These are phyloP conservation scores for Tenthredo notha DNA, from an alignment of 2,888 invertebrate species.

Conservation along the genomic window DNA sequence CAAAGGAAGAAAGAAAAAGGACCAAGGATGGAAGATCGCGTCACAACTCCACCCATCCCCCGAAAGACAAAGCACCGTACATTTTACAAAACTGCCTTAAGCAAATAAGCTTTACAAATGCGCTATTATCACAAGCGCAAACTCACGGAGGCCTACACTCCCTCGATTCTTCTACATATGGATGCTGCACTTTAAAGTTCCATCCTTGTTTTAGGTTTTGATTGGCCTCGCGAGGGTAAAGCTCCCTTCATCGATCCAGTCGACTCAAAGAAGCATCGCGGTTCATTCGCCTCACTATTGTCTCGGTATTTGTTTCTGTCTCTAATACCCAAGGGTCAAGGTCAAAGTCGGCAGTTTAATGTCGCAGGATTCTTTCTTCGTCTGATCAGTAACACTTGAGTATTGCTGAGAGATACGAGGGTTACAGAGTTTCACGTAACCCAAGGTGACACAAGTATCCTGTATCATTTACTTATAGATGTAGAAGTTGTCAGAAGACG, in stretches of 20 bases:
- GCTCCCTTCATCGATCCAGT: constrained; percentile 42
- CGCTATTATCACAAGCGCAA: constrained; percentile 37
- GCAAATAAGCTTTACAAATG: constrained; percentile 52
- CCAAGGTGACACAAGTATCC: not conserved
- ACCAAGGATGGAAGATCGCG: constrained; percentile 47
- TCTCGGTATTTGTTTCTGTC: constrained; percentile 4
- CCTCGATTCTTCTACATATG: not conserved
- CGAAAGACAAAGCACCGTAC: constrained; percentile 43
- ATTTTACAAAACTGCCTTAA: constrained; percentile 50
- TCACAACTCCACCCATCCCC: constrained; percentile 42
- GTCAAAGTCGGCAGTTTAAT: constrained; percentile 6
- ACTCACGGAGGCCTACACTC: not conserved
- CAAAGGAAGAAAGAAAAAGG: constrained; percentile 39
- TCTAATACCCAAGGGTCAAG: constrained; percentile 1
- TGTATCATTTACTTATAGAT: constrained; percentile 18
- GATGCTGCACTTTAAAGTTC: constrained; percentile 20
- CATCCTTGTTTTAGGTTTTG: constrained; percentile 6
- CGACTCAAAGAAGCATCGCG: not conserved
- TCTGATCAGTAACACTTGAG: not conserved
- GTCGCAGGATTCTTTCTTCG: not conserved
- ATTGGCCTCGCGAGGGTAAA: constrained; percentile 22
- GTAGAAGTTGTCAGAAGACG: constrained; percentile 9
- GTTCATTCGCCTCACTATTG: constrained; percentile 37
- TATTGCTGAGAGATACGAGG: not conserved
- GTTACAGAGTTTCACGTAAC: not conserved